phyloP scores from a whole-genome alignment of 2,113 vertebrate species.

The Pelvicachromis taeniatus region DNA sequence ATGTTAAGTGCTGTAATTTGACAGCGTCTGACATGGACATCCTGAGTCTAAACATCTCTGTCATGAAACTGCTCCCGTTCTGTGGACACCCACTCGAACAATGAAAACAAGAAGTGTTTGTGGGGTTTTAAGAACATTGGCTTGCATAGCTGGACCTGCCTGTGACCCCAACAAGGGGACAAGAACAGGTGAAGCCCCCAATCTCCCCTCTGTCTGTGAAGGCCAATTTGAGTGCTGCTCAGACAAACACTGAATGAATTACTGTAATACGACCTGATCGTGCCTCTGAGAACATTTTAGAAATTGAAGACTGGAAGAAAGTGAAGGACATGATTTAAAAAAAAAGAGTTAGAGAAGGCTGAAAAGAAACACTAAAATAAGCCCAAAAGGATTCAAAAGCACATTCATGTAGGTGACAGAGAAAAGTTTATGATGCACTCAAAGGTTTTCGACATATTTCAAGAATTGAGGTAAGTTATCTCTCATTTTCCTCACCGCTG shows the following conservation, averaged over 20 bases:
- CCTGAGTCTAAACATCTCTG: not conserved
- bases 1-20: not conserved
- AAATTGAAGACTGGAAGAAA: not conserved
- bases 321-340: not conserved
- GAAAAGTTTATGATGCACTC: not conserved
- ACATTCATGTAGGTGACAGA: not conserved
- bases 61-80: not conserved
- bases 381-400: not conserved
- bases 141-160: not conserved
- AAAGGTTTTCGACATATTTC: not conserved
- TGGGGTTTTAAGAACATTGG: not conserved
- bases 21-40: slow-evolving; percentile 2
- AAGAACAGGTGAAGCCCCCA: not conserved
- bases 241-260: slow-evolving; percentile 20
- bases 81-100: not conserved
- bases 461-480: not conserved
- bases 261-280: slow-evolving; percentile 4
- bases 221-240: not conserved
- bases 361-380: not conserved
- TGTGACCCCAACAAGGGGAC: not conserved
- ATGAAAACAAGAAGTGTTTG: not conserved
- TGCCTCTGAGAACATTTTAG: not conserved
- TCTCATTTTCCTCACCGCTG: not conserved
- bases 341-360: not conserved
- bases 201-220: not conserved